Conservation (phyloP, 1,140 invertebrate genomes). For the Leptinotarsa lineolata region DNA sequence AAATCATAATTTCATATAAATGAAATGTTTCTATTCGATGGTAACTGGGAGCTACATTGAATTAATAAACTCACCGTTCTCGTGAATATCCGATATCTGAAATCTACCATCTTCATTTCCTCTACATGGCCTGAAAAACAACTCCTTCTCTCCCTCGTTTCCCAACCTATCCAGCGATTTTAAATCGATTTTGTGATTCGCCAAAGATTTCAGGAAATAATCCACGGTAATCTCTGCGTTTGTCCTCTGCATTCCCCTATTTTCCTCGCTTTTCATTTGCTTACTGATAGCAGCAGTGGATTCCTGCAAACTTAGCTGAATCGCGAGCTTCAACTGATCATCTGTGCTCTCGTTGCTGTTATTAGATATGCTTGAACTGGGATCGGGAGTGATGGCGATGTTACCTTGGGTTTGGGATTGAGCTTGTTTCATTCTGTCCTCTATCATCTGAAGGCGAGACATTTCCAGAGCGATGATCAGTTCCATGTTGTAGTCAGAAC, state of each 20-base stretch:
- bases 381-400: constrained; percentile 48
- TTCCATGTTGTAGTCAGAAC: constrained; percentile 66
- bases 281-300: constrained; percentile 40
- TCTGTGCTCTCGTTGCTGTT: constrained; percentile 53
- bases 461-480: constrained; percentile 72
- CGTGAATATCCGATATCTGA: constrained; percentile 62
- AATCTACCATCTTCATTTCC: constrained; percentile 61
- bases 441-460: constrained; percentile 71
- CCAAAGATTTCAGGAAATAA: constrained; percentile 62
- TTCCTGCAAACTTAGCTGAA: constrained; percentile 59
- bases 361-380: constrained; percentile 52
- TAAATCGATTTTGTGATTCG: constrained; percentile 55
- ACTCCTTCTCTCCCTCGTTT: constrained; percentile 45
- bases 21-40: too few species aligned
- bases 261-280: constrained; percentile 35
- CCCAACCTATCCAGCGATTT: constrained; percentile 45
- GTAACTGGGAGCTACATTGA: too few species aligned
- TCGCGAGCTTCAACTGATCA: constrained; percentile 59
- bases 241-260: constrained; percentile 51
- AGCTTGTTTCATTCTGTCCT: constrained; percentile 60
- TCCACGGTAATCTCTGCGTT: constrained; percentile 61
- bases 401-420: constrained; percentile 17
- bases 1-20: too few species aligned
- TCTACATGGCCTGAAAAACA: constrained; percentile 50
- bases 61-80: constrained; percentile 49